Evolutionary conservation across 2,888 invertebrate species (phyloP), one percentile per base, ranked within the genome.

Genomic region (Pristionchus japonicus): DNA sequence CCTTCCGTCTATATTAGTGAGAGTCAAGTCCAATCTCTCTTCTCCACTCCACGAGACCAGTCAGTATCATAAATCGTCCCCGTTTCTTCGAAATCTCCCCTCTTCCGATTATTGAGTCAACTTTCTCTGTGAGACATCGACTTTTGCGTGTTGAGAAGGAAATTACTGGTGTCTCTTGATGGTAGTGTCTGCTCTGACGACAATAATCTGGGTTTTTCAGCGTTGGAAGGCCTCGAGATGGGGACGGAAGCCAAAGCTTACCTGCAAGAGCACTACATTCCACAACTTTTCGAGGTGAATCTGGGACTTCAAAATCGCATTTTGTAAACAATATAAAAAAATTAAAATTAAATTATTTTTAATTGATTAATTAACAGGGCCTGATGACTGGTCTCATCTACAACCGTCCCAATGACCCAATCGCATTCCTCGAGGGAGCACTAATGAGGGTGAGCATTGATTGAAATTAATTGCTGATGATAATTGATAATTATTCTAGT

Each of bases 371-470:
- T 84, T 13, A 91, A 47, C 93, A 95, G 95, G 95, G 95, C 89
- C 91, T 95, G 67, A 95, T 95, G 95, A 95, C 95, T 52, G 95
- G 95, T 6, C 90, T 95, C 89, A 95, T 95, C 94, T 95, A 95
- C 93, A 95, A 95, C 89, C 93, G 95, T 77, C 95, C 95, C n/a
- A 92, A 93, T 20, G 95, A 95, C 89, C 95, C 94, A 91, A 93
- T 94, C 92, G 89, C 90, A 49, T 94, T 92, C 86, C 88, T 94
- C 37, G 93, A 94, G 89, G 89, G 90, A 31, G 91, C 93, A 23
- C 88, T 93, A 37, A 34, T 27, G 34, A 86, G 86, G 47, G 88
- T 86, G 17, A 34, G 43, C 17, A 49, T 34, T 31, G 15, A 43
- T 77, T 34, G 23, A 17, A 43, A 47, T 43, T 77, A 77, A 3